phyloP scores from a whole-genome alignment of 2,888 invertebrate species.

The Amaurobius ferox region DNA sequence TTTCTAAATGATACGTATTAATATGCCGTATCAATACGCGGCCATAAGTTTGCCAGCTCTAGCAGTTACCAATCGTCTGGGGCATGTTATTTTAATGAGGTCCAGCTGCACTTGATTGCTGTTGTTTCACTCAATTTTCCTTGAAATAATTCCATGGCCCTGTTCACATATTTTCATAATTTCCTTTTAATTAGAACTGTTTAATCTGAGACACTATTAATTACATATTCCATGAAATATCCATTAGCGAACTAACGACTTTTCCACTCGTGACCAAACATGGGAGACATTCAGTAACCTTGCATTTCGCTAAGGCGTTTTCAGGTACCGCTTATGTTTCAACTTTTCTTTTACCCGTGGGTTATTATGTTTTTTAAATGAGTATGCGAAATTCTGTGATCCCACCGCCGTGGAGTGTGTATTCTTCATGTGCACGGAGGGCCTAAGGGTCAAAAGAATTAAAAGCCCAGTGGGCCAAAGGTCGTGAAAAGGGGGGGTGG shows the following conservation, averaged over 20 bases:
- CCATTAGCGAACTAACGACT: not conserved
- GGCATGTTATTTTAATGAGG: no score
- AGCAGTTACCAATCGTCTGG: no score
- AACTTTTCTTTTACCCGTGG: not conserved
- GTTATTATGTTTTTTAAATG: conserved; percentile 20
- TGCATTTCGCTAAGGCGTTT: conserved; percentile 7
- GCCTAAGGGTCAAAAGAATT: conserved; percentile 48
- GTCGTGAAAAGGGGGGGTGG: conserved; percentile 15
- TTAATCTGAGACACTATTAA: not conserved
- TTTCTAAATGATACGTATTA: no score
- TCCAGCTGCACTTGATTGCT: no score
- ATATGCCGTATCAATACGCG: no score
- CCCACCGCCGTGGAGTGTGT: conserved; percentile 33
- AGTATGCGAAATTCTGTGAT: conserved; percentile 33
- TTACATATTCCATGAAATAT: conserved; percentile 8
- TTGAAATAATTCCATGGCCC: not conserved
- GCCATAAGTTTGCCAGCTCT: no score
- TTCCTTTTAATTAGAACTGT: not conserved
- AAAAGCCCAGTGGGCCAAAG: conserved; percentile 26
- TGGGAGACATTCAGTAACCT: conserved; percentile 6
- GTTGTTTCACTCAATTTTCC: not conserved
- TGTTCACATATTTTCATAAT: not conserved
- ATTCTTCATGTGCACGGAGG: conserved; percentile 31
- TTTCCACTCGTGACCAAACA: conserved; percentile 12
- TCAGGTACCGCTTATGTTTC: conserved; percentile 20